These are phyloP conservation scores for Microcebus griseorufus DNA, from an alignment of 2,113 vertebrate species.

Conservation along the genomic window DNA sequence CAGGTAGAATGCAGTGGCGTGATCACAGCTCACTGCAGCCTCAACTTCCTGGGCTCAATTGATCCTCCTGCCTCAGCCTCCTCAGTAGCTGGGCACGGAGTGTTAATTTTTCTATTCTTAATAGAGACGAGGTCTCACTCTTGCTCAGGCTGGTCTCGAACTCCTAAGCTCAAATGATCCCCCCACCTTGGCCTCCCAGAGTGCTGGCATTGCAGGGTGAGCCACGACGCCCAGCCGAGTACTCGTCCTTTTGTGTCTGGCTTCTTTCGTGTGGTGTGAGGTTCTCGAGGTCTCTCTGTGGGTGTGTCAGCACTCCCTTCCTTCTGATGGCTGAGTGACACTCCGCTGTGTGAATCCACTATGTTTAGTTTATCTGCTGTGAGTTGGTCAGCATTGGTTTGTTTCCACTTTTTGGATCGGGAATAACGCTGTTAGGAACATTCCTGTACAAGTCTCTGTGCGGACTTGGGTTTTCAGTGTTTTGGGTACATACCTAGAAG, in stretches of 20 bases:
- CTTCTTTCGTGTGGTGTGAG: not conserved
- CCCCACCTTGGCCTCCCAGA: too few relatives aligned
- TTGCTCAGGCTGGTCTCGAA: too few relatives aligned
- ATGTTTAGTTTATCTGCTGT: not conserved
- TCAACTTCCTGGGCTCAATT: too few relatives aligned
- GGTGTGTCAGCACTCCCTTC: rapidly evolving
- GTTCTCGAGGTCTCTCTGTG: not conserved
- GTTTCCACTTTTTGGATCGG: rapidly evolving
- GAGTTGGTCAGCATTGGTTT: not conserved
- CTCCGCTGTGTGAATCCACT: rapidly evolving
- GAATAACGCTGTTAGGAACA: not conserved
- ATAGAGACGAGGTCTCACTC: too few relatives aligned
- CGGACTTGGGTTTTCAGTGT: not conserved
- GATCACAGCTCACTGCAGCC: too few relatives aligned
- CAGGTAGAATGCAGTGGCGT: too few relatives aligned
- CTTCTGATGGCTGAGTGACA: rapidly evolving
- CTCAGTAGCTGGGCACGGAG: too few relatives aligned
- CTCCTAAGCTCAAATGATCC: too few relatives aligned
- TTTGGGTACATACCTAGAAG: rapidly evolving
- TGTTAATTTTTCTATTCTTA: too few relatives aligned
- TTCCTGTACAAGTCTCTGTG: not conserved
- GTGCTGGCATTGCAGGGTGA: too few relatives aligned
- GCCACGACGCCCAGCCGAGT: too few relatives aligned
- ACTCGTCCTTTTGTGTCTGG: not conserved
- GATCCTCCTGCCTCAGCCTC: too few relatives aligned